phyloP scores from a whole-genome alignment of 2,797 vertebrate genomes.

The Hyperoplus immaculatus region DNA sequence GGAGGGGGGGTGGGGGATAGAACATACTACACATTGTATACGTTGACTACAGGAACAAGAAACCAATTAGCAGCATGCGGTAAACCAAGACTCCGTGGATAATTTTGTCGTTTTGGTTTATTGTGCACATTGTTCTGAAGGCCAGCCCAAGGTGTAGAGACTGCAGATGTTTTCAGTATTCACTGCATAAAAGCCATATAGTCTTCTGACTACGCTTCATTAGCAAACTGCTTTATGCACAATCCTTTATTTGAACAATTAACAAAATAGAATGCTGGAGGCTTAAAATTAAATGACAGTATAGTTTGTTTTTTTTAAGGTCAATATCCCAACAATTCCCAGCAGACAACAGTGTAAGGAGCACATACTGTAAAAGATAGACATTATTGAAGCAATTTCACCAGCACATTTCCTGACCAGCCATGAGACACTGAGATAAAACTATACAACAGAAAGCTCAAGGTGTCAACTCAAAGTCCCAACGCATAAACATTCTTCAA shows the following conservation, averaged over 20 bases:
- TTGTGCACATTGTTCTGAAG: constrained; percentile 81
- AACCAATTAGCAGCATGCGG: constrained; percentile 53
- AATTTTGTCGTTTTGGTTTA: constrained; percentile 78
- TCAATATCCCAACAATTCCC: constrained; percentile 82
- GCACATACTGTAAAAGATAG: constrained; percentile 80
- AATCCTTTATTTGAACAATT: constrained; percentile 87
- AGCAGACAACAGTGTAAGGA: constrained; percentile 85
- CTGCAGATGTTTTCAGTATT: constrained; percentile 65
- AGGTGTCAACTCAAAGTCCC: constrained; percentile 67
- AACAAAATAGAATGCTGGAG: constrained; percentile 84
- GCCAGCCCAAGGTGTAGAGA: constrained; percentile 66
- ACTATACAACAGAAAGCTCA: constrained; percentile 79
- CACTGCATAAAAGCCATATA: constrained; percentile 69
- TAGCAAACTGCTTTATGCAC: constrained; percentile 84
- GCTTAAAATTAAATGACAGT: constrained; percentile 84
- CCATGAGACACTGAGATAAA: constrained; percentile 63
- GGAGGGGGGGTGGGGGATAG: constrained; percentile 39
- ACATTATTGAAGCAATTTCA: constrained; percentile 78
- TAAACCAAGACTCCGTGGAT: constrained; percentile 67
- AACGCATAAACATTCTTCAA: constrained; percentile 66
- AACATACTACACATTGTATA: constrained; percentile 46
- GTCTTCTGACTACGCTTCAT: constrained; percentile 75
- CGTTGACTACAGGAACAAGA: constrained; percentile 54
- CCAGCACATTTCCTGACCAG: constrained; percentile 80
- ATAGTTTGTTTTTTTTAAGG: constrained; percentile 74